Conservation (phyloP, 64 coral and sea anemone species). For the Catalaphyllia jardinei region DNA sequence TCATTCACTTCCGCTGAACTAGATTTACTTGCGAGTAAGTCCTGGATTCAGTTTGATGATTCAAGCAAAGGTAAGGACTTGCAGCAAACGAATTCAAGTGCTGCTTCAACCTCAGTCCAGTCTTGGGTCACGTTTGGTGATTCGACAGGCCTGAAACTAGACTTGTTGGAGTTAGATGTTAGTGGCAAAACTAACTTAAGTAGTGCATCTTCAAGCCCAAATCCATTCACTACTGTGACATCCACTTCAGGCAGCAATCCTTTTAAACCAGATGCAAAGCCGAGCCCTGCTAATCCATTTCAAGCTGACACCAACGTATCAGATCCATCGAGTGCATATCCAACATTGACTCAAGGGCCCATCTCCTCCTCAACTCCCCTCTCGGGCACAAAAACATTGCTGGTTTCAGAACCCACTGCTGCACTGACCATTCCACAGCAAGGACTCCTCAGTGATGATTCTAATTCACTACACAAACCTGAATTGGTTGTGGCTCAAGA, state of each 20-base stretch:
- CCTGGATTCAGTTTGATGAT: slow-evolving; percentile 32
- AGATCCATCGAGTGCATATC: background rate
- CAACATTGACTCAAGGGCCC: background rate
- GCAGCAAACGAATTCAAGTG: background rate
- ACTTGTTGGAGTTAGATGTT: slow-evolving; percentile 48
- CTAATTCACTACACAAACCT: background rate
- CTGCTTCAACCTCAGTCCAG: background rate
- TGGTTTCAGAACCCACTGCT: background rate
- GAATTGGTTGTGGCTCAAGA: background rate
- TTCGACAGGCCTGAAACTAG: background rate
- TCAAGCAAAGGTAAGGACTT: background rate
- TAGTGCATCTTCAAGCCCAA: slow-evolving; percentile 42
- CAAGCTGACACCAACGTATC: slow-evolving; percentile 18
- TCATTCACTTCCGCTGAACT: slow-evolving; percentile 35
- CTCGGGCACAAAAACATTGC: slow-evolving; percentile 17
- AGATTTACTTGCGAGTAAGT: slow-evolving; percentile 50
- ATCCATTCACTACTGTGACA: slow-evolving; percentile 31
- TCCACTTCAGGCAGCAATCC: slow-evolving; percentile 19
- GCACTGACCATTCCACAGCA: background rate
- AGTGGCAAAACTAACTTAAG: background rate
- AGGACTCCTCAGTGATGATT: background rate
- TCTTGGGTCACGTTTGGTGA: slow-evolving; percentile 64
- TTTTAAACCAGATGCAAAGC: background rate
- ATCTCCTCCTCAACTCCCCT: background rate
- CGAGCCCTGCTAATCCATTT: slow-evolving; percentile 30